phyloP scores from a whole-genome alignment of 2,888 invertebrate genomes.

The Saturnia pavonia region DNA sequence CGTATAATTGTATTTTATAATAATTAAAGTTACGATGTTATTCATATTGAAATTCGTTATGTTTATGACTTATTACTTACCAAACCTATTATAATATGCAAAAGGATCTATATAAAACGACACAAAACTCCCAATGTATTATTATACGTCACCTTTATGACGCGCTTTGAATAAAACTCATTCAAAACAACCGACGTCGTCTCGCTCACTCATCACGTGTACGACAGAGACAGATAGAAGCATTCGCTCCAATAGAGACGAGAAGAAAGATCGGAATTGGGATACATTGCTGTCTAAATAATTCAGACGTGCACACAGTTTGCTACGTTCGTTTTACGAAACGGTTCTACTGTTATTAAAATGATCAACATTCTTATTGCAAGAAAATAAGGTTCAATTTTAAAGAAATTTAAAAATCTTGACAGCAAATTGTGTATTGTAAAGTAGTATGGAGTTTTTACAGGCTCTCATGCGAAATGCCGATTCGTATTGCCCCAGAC shows the following conservation, averaged over 20 bases:
- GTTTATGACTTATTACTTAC: constrained; percentile 4
- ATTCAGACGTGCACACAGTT: constrained; percentile 73
- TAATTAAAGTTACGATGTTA: too few relatives aligned
- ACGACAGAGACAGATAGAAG: constrained; percentile 42
- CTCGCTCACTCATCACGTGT: constrained; percentile 39
- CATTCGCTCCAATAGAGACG: constrained; percentile 66
- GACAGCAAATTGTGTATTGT: constrained; percentile 30
- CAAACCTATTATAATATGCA: constrained; percentile 50
- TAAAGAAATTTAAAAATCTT: constrained; percentile 15
- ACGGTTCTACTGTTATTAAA: constrained; percentile 22
- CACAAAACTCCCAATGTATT: constrained; percentile 62
- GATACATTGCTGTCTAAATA: constrained; percentile 79
- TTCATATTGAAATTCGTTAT: background rate
- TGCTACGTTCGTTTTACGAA: constrained; percentile 53
- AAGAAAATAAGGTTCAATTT: constrained; percentile 35
- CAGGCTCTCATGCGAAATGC: constrained; percentile 75
- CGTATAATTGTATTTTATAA: too few relatives aligned
- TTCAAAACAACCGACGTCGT: constrained; percentile 36
- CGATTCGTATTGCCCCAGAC: constrained; percentile 65
- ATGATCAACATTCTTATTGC: constrained; percentile 26
- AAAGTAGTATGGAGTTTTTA: constrained; percentile 72
- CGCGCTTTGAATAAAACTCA: constrained; percentile 60
- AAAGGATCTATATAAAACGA: constrained; percentile 50
- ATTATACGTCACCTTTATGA: constrained; percentile 62
- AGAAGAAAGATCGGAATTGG: constrained; percentile 77